Percentiles rank a stretch among this genome's conserved stretches.
These are phyloP conservation scores for Drosophila neotestacea DNA, from an alignment of 2,888 invertebrate genomes.

Conservation along the genomic window DNA sequence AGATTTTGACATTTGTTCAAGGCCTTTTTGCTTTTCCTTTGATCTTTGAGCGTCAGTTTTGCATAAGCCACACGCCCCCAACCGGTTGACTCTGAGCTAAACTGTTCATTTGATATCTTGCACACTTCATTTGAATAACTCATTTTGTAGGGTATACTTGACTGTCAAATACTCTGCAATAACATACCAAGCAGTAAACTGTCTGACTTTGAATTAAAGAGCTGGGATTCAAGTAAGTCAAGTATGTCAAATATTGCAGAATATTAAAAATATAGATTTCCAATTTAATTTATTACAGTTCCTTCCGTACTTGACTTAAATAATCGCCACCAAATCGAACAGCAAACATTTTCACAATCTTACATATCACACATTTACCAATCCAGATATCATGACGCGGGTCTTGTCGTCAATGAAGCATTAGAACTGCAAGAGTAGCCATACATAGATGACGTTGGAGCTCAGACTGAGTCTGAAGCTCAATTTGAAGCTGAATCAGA, in stretches of 20 bases:
- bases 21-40: conserved; percentile 46
- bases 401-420: conserved; percentile 33
- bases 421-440: conserved; percentile 46
- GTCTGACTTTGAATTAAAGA: too few species aligned
- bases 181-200: not conserved
- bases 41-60: conserved; percentile 39
- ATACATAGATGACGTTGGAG: conserved; percentile 7
- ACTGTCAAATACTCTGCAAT: conserved; percentile 13
- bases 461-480: not conserved
- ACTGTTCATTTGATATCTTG: conserved; percentile 33
- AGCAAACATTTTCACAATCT: not conserved
- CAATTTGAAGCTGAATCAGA: conserved; percentile 14
- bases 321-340: not conserved
- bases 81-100: conserved; percentile 40
- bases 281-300: too few species aligned
- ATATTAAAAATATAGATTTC: too few species aligned
- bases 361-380: not conserved
- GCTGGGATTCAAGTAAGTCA: too few species aligned
- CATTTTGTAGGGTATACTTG: not conserved
- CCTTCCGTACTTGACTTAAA: not conserved
- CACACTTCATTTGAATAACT: conserved; percentile 16
- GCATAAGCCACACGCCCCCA: conserved; percentile 33
- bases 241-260: too few species aligned
- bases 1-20: conserved; percentile 59
- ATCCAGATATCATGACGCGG: conserved; percentile 15